phyloP scores from a whole-genome alignment of 2,113 vertebrate genomes.

The Oenanthe oenanthe region DNA sequence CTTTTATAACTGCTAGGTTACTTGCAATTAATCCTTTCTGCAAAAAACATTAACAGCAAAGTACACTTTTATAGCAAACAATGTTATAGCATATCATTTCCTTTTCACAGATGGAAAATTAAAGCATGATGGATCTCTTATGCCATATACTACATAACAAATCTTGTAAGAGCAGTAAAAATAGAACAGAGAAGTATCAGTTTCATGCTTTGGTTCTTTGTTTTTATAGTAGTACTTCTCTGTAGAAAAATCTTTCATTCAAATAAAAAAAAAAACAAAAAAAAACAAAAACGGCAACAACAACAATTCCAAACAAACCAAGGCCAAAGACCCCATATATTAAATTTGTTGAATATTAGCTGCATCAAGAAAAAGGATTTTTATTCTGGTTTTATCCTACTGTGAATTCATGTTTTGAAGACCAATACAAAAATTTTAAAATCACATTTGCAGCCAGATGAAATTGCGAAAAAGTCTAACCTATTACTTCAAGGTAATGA shows the following conservation, averaged over 20 bases:
- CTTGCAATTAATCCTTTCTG: not conserved
- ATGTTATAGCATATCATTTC: not conserved
- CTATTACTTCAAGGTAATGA: slow-evolving; percentile 61
- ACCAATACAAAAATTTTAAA: not conserved
- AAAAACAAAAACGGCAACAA: rapidly evolving
- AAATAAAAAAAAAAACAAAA: not conserved
- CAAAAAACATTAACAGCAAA: not conserved
- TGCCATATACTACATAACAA: not conserved
- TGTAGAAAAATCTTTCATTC: not conserved
- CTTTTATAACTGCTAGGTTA: not conserved
- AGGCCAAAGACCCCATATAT: not conserved
- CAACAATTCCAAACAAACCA: not conserved
- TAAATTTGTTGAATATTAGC: not conserved
- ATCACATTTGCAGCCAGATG: slow-evolving; percentile 2
- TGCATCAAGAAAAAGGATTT: not conserved
- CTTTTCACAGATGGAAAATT: not conserved
- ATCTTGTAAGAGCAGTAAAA: not conserved
- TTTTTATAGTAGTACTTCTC: not conserved
- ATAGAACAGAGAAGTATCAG: not conserved
- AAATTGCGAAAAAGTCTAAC: slow-evolving; percentile 37
- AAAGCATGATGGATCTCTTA: not conserved
- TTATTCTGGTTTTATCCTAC: not conserved
- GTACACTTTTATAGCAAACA: not conserved
- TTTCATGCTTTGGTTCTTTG: not conserved
- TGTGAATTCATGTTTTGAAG: not conserved